These are phyloP conservation scores for Rhagophthalmus giganteus DNA, from an alignment of 2,888 invertebrate species.

Conservation along the genomic window DNA sequence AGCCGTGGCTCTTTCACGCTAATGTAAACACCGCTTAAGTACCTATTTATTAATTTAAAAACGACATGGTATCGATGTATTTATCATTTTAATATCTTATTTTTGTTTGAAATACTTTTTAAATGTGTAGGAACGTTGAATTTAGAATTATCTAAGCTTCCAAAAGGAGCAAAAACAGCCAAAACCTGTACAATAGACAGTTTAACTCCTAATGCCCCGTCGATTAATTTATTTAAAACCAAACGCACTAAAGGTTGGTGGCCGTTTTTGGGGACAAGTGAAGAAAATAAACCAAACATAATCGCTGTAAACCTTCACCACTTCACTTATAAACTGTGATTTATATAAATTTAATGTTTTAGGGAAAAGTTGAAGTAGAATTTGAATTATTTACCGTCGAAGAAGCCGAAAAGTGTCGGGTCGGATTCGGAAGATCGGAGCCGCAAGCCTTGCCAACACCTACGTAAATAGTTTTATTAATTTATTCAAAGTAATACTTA, in stretches of 20 bases:
- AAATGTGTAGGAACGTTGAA: constrained; percentile 63
- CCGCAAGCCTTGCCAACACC: constrained; percentile 67
- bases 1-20: too few relatives aligned
- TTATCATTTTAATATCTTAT: too few relatives aligned
- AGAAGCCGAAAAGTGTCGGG: constrained; percentile 65
- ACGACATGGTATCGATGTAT: too few relatives aligned
- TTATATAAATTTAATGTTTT: too few relatives aligned
- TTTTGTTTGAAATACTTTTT: too few relatives aligned
- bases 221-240: constrained; percentile 66
- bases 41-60: too few relatives aligned
- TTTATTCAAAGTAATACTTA: neutral
- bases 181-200: constrained; percentile 56
- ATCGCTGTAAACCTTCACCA: constrained; percentile 41
- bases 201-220: constrained; percentile 54
- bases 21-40: too few relatives aligned
- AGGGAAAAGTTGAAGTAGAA: constrained; percentile 75
- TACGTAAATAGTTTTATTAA: constrained; percentile 57
- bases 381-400: constrained; percentile 62
- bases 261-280: constrained; percentile 58
- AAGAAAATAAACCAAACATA: constrained; percentile 37
- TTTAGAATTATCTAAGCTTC: constrained; percentile 65
- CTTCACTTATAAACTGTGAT: too few relatives aligned
- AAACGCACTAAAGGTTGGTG: constrained; percentile 69
- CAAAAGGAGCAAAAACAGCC: constrained; percentile 59
- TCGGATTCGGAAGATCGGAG: constrained; percentile 65